Base-by-base conservation (phyloP, 92 coral and sea anemone genomes). In the Heliopora coerulea region DNA sequence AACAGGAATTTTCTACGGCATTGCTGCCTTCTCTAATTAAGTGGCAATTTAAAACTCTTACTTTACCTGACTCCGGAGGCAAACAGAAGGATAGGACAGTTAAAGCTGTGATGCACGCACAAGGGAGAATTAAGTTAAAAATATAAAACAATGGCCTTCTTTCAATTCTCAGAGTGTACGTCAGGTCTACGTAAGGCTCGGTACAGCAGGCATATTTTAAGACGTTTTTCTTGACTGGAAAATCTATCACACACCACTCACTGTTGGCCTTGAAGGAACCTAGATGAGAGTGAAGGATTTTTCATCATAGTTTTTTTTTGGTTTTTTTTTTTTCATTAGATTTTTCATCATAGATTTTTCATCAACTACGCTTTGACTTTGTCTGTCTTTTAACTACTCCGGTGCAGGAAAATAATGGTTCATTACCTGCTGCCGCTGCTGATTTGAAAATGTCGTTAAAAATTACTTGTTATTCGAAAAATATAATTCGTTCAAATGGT, bases 61-160 rank as follows among this genome's bases (percentile, higher is more conserved):
- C 33, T 58, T 27, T 67, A 80, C 84, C 84, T 80, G 84, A 80
- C 61, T 80, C 84, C 34, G 84, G 84, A 25, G 84, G 84, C 40
- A 80, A 65, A 61, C 75, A 77, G 60, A 80, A 80, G 40, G 84
- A 80, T 19, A 80, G 29, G 3, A 80, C 59, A n/a, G 84, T 80
- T 32, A 80, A 66, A 66, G 63, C 35, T 8, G 84, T 80, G 15
- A 80, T 80, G 30, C 75, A 68, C 0, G 63, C 78, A 44, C 84
- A 72, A n/a, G 84, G 84, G 3, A 80, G 20, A 30, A 80, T 80
- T 70, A 80, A 41, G n/a, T 80, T 80, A 59, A 61, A 80, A 35
- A 77, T 78, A 30, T 80, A 80, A 49, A 73, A 80, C 66, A 80
- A 20, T 49, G 84, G 84, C 18, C 73, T 80, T 12, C 84, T 75